Evolutionary conservation across 2,113 vertebrate genomes (phyloP).

Genomic region (Centrocercus urophasianus): DNA sequence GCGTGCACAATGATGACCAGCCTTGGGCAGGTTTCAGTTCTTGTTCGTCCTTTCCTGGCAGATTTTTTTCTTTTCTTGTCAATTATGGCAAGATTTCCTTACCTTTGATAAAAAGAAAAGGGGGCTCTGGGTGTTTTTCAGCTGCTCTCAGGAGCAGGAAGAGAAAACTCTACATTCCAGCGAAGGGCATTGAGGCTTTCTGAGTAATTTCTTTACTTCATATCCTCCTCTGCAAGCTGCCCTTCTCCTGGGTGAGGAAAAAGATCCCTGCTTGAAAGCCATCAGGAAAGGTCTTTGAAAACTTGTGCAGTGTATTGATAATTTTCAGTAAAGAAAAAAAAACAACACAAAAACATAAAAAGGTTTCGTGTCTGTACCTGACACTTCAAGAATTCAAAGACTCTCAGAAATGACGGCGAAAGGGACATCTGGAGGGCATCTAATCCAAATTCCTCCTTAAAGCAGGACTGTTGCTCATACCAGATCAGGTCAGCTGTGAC

Average conservation of each 20-base stretch:
- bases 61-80: neutral
- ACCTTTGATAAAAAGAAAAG: neutral
- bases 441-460: neutral
- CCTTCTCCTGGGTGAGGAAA: neutral
- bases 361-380: neutral
- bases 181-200: neutral
- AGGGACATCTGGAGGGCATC: neutral
- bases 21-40: neutral
- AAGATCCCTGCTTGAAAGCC: fast-evolving
- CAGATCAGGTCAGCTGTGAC: neutral
- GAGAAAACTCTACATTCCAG: neutral
- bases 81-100: neutral
- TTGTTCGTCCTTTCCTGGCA: neutral
- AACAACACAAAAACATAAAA: neutral
- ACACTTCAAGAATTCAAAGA: neutral
- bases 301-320: neutral
- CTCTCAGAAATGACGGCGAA: neutral
- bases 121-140: neutral
- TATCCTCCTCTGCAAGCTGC: neutral
- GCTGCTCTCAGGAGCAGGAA: neutral
- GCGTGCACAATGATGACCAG: neutral
- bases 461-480: neutral
- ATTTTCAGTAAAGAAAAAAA: neutral
- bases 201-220: neutral
- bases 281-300: neutral